Evolutionary conservation across 2,113 vertebrate species (phyloP).

Genomic region (Burhinus oedicnemus): DNA sequence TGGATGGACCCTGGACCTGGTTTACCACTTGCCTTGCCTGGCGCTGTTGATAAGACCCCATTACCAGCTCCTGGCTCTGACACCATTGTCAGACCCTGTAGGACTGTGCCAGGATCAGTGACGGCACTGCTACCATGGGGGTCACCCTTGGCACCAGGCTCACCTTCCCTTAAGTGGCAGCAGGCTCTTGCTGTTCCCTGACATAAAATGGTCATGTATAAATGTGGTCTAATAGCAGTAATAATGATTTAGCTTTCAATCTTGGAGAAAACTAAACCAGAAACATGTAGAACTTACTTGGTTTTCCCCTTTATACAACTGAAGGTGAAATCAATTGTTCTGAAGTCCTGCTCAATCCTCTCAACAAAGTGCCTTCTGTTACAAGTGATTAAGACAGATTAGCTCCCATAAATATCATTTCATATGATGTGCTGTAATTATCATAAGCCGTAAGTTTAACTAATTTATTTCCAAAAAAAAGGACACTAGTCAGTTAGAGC

Average conservation of each 20-base stretch:
- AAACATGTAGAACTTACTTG: neutral
- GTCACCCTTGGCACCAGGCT: neutral
- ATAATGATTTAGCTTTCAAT: neutral
- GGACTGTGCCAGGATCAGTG: neutral
- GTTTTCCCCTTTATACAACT: neutral
- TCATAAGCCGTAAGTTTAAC: neutral
- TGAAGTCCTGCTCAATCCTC: neutral
- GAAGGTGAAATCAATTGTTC: conserved; percentile 17
- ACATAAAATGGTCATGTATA: neutral
- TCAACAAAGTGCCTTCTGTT: neutral
- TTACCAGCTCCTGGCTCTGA: neutral
- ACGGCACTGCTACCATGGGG: neutral
- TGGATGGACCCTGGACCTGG: neutral
- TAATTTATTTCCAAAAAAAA: neutral
- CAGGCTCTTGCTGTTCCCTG: neutral
- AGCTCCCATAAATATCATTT: neutral
- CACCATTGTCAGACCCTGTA: neutral
- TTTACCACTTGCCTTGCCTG: neutral
- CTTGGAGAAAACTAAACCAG: neutral
- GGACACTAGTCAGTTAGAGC: neutral
- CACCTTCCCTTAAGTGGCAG: neutral
- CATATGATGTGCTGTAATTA: neutral
- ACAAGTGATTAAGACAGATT: neutral
- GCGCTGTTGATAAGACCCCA: neutral
- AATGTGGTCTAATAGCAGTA: neutral